Percentiles rank a stretch among this genome's conserved stretches.
Conservation (phyloP, 2,888 invertebrate genomes). For the Drosophila suboccidentalis region DNA sequence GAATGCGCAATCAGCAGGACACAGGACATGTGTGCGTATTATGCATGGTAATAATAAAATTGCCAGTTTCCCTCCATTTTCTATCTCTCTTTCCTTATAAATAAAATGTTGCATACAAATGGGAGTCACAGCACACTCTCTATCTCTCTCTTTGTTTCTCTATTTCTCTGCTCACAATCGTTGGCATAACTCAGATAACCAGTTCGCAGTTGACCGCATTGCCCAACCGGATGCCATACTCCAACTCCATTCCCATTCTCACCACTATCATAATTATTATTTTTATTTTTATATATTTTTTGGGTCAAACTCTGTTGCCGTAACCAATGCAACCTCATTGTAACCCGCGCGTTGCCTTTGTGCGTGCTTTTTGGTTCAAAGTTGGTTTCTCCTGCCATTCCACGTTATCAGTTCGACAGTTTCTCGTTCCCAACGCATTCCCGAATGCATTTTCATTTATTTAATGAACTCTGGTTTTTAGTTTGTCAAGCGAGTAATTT, state of each 20-base stretch:
- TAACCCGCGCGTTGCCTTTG: constrained; percentile 6
- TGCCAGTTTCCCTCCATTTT: constrained; percentile 20
- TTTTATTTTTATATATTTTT: constrained; percentile 26
- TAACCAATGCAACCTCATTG: constrained; percentile 20
- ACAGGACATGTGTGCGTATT: constrained; percentile 33
- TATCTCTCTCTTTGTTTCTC: not conserved
- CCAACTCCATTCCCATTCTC: not conserved
- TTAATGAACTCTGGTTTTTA: constrained; percentile 45
- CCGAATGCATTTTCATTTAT: constrained; percentile 18
- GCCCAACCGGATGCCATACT: constrained; percentile 20
- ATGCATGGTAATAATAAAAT: constrained; percentile 57
- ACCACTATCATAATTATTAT: constrained; percentile 33
- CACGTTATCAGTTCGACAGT: constrained; percentile 27
- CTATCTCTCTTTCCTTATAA: constrained; percentile 38
- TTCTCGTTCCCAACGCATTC: not conserved
- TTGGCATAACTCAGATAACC: constrained; percentile 43
- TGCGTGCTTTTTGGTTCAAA: constrained; percentile 27
- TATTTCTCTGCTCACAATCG: not conserved
- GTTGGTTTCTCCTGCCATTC: constrained; percentile 20
- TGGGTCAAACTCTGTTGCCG: constrained; percentile 29
- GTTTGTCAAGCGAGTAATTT: constrained; percentile 29
- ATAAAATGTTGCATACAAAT: constrained; percentile 54
- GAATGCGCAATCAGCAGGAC: constrained; percentile 64
- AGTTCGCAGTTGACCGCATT: constrained; percentile 52
- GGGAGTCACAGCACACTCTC: not conserved